These are phyloP conservation scores for Apistogramma diplotaenia DNA, from an alignment of 2,113 vertebrate species.

Conservation along the genomic window DNA sequence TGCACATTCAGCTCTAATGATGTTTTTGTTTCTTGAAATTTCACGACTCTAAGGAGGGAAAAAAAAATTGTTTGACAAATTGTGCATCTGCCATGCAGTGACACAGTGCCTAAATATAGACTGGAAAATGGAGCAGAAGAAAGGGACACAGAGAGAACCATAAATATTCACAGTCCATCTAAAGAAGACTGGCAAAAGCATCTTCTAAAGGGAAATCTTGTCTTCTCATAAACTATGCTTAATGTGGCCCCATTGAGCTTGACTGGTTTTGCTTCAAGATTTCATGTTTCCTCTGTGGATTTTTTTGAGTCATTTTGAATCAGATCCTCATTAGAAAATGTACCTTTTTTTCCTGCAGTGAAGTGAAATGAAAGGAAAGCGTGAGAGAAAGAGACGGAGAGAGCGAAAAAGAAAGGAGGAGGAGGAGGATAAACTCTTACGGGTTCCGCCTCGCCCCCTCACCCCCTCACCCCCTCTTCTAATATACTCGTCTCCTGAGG, in stretches of 20 bases:
- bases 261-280: background rate
- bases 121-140: conserved; percentile 72
- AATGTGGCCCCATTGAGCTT: conserved; percentile 5
- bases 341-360: background rate
- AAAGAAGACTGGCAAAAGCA: conserved; percentile 30
- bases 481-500: conserved; percentile 64
- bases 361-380: background rate
- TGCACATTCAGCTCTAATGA: conserved; percentile 9
- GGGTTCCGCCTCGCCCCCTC: background rate
- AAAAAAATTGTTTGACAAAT: conserved; percentile 45
- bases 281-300: background rate
- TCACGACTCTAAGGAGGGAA: background rate
- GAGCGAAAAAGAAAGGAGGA: background rate
- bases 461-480: conserved; percentile 6
- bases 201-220: conserved; percentile 37
- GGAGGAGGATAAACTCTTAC: conserved; percentile 21
- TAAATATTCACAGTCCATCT: conserved; percentile 72
- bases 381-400: background rate
- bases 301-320: background rate
- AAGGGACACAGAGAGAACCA: conserved; percentile 54
- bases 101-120: conserved; percentile 73
- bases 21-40: conserved; percentile 39
- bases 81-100: conserved; percentile 54
- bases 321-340: conserved; percentile 15
- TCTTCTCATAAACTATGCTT: conserved; percentile 12